Conservation (phyloP, 2,797 vertebrate genomes). For the Gallirallus australis region DNA sequence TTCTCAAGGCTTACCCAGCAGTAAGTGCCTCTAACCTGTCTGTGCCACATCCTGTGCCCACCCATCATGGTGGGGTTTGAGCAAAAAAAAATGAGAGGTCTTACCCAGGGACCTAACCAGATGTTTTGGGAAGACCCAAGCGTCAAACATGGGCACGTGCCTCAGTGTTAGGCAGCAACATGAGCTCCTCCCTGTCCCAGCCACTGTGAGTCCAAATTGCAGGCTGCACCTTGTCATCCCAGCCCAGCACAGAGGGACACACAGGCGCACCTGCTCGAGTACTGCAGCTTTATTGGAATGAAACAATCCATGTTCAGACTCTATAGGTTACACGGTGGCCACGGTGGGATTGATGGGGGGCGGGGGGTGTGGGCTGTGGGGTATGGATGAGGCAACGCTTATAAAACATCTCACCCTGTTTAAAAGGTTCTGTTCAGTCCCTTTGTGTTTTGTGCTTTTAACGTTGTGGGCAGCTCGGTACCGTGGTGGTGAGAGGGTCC, state of each 20-base stretch:
- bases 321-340: slow-evolving; percentile 70
- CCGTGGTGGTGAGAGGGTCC: neutral
- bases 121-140: neutral
- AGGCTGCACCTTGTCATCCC: neutral
- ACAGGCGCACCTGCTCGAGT: slow-evolving; percentile 44
- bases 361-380: neutral
- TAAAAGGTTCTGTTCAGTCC: slow-evolving; percentile 70
- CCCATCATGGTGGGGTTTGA: fast-evolving
- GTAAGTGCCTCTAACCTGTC: neutral
- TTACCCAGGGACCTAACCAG: neutral
- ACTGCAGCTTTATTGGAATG: slow-evolving; percentile 82
- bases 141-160: neutral
- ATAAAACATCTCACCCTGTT: slow-evolving; percentile 72
- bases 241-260: neutral
- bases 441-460: slow-evolving; percentile 79
- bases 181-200: neutral
- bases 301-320: slow-evolving; percentile 73
- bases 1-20: neutral
- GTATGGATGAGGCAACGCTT: slow-evolving; percentile 35
- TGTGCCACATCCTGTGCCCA: fast-evolving
- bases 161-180: neutral
- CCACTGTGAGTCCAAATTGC: neutral
- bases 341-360: neutral
- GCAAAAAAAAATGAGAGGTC: neutral
- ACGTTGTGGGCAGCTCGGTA: neutral